These are phyloP conservation scores for Hydraecia micacea DNA, from an alignment of 2,888 invertebrate genomes.

Conservation along the genomic window DNA sequence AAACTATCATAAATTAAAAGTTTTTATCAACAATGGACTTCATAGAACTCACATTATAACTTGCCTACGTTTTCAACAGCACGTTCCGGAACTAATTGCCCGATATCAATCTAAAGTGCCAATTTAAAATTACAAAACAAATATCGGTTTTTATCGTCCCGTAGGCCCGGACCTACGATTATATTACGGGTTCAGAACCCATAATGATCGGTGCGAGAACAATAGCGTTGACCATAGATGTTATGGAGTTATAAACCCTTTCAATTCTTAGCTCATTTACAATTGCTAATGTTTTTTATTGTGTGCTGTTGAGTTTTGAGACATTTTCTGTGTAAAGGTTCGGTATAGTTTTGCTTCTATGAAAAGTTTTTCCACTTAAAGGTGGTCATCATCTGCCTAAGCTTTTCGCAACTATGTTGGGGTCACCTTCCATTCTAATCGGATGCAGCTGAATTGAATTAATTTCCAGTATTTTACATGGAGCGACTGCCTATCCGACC, in stretches of 20 bases:
- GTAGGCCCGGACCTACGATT: constrained; percentile 28
- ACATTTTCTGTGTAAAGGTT: constrained; percentile 39
- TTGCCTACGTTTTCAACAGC: constrained; percentile 5
- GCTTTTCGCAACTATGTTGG: not conserved
- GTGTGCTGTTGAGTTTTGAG: constrained; percentile 21
- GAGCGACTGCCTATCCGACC: not conserved
- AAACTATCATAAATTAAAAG: not conserved
- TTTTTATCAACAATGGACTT: not conserved
- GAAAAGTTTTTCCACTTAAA: not conserved
- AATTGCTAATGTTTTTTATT: constrained; percentile 62
- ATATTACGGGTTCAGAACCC: constrained; percentile 50
- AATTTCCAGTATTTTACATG: not conserved
- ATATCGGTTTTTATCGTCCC: constrained; percentile 40
- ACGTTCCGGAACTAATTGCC: constrained; percentile 44
- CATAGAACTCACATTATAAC: not conserved
- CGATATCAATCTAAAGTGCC: constrained; percentile 55
- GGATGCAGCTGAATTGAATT: not conserved
- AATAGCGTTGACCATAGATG: constrained; percentile 52
- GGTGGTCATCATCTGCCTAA: not conserved
- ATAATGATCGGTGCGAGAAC: constrained; percentile 60
- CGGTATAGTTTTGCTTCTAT: constrained; percentile 38
- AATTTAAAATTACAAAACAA: constrained; percentile 56
- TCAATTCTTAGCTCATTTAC: constrained; percentile 59
- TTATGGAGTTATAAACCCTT: constrained; percentile 56
- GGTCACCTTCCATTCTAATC: not conserved